These are phyloP conservation scores for Bradypus variegatus DNA, from an alignment of 2,797 vertebrate species.

Conservation along the genomic window DNA sequence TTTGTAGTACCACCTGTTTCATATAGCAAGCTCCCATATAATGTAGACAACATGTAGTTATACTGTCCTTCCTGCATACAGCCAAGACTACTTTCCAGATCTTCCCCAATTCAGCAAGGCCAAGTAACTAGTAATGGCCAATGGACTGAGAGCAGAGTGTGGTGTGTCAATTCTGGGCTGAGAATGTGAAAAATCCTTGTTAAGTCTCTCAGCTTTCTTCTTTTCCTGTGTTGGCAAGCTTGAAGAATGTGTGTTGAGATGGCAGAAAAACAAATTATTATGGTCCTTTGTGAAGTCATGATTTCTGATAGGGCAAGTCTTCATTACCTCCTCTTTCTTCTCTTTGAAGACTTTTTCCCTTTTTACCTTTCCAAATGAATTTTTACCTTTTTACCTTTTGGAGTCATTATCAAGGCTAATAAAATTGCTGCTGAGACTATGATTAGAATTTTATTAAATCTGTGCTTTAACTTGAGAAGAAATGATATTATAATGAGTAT, in stretches of 20 bases:
- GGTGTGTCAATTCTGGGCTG: background rate
- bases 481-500: conserved; percentile 48
- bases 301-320: conserved; percentile 24
- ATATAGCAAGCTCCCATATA: background rate
- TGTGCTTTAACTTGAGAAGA: conserved; percentile 45
- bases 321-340: conserved; percentile 9
- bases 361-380: conserved; percentile 49
- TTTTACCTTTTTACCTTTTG: conserved; percentile 38
- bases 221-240: background rate
- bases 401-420: conserved; percentile 50
- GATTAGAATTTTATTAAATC: conserved; percentile 58
- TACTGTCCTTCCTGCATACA: background rate
- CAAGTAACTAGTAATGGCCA: background rate
- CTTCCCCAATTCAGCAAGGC: background rate
- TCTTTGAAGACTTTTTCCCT: background rate
- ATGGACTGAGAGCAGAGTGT: background rate
- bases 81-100: background rate
- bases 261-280: conserved; percentile 27
- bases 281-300: conserved; percentile 8
- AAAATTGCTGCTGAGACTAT: conserved; percentile 40
- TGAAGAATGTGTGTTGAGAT: background rate
- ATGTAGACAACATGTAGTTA: background rate
- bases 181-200: background rate
- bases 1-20: background rate
- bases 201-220: background rate